Evolutionary conservation across 2,888 invertebrate genomes (phyloP).

Genomic region (Lasius fuliginosus): DNA sequence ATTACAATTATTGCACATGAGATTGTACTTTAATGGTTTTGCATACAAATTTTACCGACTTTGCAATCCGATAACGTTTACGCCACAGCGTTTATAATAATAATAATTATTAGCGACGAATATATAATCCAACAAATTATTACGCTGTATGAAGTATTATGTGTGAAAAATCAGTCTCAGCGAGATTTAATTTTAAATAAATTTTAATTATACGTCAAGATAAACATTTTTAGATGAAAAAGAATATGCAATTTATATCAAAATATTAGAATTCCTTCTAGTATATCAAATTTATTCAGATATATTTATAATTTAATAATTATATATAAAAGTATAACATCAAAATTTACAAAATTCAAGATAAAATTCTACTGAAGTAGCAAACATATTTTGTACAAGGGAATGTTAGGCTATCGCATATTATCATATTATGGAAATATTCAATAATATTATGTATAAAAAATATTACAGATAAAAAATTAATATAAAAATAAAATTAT

Average conservation of each 20-base stretch:
- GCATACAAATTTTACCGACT: constrained; percentile 16
- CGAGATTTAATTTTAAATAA: background rate
- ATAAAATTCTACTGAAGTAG: background rate
- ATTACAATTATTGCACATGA: constrained; percentile 28
- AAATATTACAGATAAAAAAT: background rate
- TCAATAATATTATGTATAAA: too few species aligned
- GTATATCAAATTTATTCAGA: background rate
- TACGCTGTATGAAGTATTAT: background rate
- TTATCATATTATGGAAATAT: background rate
- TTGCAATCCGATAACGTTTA: constrained; percentile 6
- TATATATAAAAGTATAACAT: background rate
- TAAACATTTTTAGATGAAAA: background rate
- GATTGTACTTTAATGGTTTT: constrained; percentile 44
- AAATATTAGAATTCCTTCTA: background rate
- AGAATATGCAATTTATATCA: background rate
- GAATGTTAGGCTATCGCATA: background rate
- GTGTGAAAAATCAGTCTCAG: background rate
- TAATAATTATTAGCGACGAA: background rate
- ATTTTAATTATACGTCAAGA: background rate
- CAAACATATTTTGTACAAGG: background rate
- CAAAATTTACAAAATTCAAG: background rate
- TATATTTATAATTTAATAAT: background rate
- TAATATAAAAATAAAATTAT: constrained; percentile 1
- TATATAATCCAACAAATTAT: constrained; percentile 23
- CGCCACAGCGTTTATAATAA: background rate